Evolutionary conservation across 2,113 vertebrate genomes (phyloP).

Genomic region (Hippocampus guttulatus): DNA sequence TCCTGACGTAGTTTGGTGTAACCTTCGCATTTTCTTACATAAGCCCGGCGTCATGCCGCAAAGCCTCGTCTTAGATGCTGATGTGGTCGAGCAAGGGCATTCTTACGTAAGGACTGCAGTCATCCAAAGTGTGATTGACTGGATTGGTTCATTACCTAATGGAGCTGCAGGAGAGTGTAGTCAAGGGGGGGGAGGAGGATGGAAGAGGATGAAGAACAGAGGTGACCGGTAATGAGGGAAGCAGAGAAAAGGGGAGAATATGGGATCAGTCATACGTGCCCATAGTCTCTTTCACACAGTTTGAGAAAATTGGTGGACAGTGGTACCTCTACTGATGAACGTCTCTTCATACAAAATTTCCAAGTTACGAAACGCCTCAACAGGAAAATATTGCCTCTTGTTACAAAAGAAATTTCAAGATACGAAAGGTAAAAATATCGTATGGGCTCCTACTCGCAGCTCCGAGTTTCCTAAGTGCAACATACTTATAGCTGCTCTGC

Average conservation of each 20-base stretch:
- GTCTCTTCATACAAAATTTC: too few species aligned
- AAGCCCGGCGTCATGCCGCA: slow-evolving; percentile 40
- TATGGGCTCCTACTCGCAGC: too few species aligned
- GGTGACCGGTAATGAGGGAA: background rate
- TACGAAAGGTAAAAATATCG: too few species aligned
- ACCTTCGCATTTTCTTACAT: slow-evolving; percentile 34
- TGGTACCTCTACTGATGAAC: background rate
- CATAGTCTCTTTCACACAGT: background rate
- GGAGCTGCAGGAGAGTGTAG: slow-evolving; percentile 33
- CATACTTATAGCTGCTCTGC: too few species aligned
- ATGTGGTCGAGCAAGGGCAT: slow-evolving; percentile 28
- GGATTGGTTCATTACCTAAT: slow-evolving; percentile 63
- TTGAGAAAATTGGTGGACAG: background rate
- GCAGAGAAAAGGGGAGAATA: background rate
- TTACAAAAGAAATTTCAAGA: too few species aligned
- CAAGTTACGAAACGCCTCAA: too few species aligned
- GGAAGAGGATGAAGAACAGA: slow-evolving; percentile 7
- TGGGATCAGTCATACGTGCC: background rate
- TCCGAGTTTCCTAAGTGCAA: too few species aligned
- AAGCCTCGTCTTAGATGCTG: slow-evolving; percentile 36
- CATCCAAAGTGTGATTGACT: slow-evolving; percentile 54
- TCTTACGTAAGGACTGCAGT: slow-evolving; percentile 50
- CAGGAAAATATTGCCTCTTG: too few species aligned
- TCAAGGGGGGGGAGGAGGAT: background rate
- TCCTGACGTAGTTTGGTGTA: slow-evolving; percentile 5